These are phyloP conservation scores for Otolemur garnettii DNA, from an alignment of 2,113 vertebrate species.

Conservation along the genomic window DNA sequence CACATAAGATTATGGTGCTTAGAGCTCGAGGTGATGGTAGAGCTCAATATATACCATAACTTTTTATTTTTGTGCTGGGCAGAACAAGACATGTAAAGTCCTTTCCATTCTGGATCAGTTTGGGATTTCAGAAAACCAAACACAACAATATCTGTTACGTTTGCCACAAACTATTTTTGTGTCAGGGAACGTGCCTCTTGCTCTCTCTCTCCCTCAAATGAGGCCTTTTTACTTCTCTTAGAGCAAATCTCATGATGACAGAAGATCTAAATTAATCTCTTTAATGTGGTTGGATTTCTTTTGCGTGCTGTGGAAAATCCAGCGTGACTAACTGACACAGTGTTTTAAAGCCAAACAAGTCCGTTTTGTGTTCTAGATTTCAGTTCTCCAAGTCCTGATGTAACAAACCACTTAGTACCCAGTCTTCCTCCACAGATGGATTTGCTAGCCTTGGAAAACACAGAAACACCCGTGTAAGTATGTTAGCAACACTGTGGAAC, in stretches of 20 bases:
- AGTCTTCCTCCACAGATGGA: constrained; percentile 83
- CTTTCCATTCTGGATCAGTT: background rate
- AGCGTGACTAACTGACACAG: background rate
- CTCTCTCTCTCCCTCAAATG: background rate
- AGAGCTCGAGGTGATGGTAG: background rate
- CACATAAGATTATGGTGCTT: constrained; percentile 32
- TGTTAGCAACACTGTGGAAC: background rate
- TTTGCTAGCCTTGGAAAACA: constrained; percentile 75
- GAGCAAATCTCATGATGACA: background rate
- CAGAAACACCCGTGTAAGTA: constrained; percentile 86
- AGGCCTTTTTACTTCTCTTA: background rate
- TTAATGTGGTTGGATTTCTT: background rate
- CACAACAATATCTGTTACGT: background rate
- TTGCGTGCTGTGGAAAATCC: background rate
- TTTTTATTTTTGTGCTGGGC: constrained; percentile 26
- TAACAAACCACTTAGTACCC: constrained; percentile 70
- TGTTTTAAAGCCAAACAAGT: constrained; percentile 58
- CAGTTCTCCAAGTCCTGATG: constrained; percentile 67
- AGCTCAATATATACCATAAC: background rate
- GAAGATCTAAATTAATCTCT: background rate
- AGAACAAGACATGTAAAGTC: constrained; percentile 3
- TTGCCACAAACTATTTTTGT: background rate
- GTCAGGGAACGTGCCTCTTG: background rate
- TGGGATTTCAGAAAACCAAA: constrained; percentile 38
- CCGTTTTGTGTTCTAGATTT: constrained; percentile 84